These are phyloP conservation scores for Stegophylla sp. DNA, from an alignment of 2,888 invertebrate species.

Conservation along the genomic window DNA sequence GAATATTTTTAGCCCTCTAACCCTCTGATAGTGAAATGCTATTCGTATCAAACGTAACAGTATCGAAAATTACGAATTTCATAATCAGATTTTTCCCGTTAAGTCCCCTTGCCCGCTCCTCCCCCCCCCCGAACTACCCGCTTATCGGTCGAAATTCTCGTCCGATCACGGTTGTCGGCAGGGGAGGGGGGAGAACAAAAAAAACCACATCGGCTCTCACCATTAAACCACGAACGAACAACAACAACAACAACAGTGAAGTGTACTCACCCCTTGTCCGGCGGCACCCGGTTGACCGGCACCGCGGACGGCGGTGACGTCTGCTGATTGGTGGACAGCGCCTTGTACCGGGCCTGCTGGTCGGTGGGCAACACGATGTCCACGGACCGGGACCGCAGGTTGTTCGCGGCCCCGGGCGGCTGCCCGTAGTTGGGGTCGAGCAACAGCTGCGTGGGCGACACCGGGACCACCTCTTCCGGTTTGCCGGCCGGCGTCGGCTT, in stretches of 20 bases:
- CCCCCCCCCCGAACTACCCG: no score
- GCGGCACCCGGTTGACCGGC: slow-evolving; percentile 57
- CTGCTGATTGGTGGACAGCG: slow-evolving; percentile 66
- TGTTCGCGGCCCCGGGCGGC: slow-evolving; percentile 64
- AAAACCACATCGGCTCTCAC: no score
- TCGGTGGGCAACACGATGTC: slow-evolving; percentile 87
- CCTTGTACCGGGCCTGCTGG: slow-evolving; percentile 84
- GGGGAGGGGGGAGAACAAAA: no score
- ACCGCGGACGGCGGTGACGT: slow-evolving; percentile 60
- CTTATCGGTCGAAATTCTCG: no score
- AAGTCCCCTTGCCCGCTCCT: no score
- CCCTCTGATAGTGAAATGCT: no score
- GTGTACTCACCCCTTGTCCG: slow-evolving; percentile 59
- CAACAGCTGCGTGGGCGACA: slow-evolving; percentile 70
- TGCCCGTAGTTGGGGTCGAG: slow-evolving; percentile 74
- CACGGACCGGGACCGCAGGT: slow-evolving; percentile 79
- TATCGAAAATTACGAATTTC: no score
- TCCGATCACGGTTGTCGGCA: no score
- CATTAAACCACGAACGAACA: no score
- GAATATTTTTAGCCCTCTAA: no score
- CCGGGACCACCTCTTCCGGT: slow-evolving; percentile 71
- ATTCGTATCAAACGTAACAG: no score
- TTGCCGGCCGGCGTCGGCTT: slow-evolving; percentile 73
- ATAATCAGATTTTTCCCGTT: no score
- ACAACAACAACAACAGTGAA: background rate